Evolutionary conservation across 2,797 vertebrate genomes (phyloP), one percentile per base, ranked within the genome.

Genomic region (Enteromius afrohamiltoni): DNA sequence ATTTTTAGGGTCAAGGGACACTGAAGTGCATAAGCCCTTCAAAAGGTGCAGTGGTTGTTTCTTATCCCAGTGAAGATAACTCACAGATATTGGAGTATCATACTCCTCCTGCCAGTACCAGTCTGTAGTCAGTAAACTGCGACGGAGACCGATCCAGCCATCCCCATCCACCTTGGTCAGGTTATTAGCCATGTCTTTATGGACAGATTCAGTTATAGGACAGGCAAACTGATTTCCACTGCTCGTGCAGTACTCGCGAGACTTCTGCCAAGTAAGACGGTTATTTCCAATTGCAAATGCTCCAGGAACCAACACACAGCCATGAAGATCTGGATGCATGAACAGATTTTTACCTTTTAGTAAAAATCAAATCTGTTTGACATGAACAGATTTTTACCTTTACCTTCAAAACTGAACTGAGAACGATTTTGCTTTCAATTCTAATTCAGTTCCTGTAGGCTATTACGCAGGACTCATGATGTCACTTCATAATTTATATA

Each of bases 81-180:
- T 17, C 21, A 83, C 34, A 26, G 29, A 0, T 10, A 34, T 17
- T 16, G 42, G n/a, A 21, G 6, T 0, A 4, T 49, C 26, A 13
- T 31, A 13, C 21, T 82, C 62, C 2, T 60, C 53, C 37, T 93
- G 51, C 94, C 94, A 94, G 90, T 94, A 94, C 93, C 93, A 95
- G 0, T 88, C 34, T 0, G 88, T 90, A 0, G 74, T 91, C 42
- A 75, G 23, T 1, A 93, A 88, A 84, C 89, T 92, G 1, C 89
- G 91, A 0, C 93, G 90, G 82, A 94, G 77, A 23, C 94, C 94
- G 6, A 95, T 91, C 95, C 95, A 95, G 6, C 80, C 86, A 3
- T n/a, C 31, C 49, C 0, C 0, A 1, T 6, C 2, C 0, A 10
- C 0, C 1, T 49, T 23, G 1, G 0, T 0, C 0, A 93, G 23